These are phyloP conservation scores for Heteractis magnifica DNA, from an alignment of 92 coral and sea anemone species.

Conservation along the genomic window DNA sequence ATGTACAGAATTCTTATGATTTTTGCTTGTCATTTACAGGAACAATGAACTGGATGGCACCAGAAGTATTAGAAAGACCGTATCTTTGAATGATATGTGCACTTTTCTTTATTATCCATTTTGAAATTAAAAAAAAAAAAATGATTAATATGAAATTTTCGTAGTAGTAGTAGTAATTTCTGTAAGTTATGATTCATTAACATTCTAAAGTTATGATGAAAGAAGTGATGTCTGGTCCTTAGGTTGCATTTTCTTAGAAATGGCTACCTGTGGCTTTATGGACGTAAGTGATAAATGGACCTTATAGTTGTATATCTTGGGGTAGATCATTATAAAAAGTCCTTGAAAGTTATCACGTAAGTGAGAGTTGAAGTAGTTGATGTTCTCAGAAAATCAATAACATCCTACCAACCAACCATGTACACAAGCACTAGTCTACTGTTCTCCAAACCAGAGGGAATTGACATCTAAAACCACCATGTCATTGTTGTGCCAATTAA, in stretches of 20 bases:
- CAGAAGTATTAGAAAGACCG: slow-evolving; percentile 98
- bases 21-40: slow-evolving; percentile 37
- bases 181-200: slow-evolving; percentile 7
- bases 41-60: slow-evolving; percentile 99
- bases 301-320: neutral
- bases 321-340: neutral
- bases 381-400: too few species aligned
- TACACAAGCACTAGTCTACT: too few species aligned
- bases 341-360: too few species aligned
- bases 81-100: slow-evolving; percentile 49
- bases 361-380: too few species aligned
- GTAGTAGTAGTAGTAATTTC: too few species aligned
- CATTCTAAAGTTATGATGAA: slow-evolving; percentile 77
- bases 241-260: slow-evolving; percentile 92
- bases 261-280: slow-evolving; percentile 89
- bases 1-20: neutral
- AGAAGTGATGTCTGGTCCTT: slow-evolving; percentile 99
- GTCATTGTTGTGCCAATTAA: too few species aligned
- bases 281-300: slow-evolving; percentile 61
- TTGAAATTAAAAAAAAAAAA: too few species aligned
- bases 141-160: too few species aligned
- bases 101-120: neutral
- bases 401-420: too few species aligned
- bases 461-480: too few species aligned
- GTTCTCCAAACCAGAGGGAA: too few species aligned